phyloP scores from a whole-genome alignment of 1,140 invertebrate species.

The Stratiolaelaps scimitus region DNA sequence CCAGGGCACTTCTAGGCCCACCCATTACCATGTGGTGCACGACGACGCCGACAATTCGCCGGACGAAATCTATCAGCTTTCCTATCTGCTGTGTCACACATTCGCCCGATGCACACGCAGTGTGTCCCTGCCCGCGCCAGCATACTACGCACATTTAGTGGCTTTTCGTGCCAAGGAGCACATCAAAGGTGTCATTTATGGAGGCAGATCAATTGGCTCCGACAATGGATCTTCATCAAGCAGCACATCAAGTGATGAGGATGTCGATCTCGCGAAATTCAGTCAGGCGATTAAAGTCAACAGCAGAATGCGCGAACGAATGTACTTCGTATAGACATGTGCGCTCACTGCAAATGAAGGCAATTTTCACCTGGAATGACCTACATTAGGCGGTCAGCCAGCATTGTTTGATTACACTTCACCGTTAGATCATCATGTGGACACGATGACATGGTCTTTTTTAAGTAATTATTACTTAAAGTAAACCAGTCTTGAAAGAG shows the following conservation, averaged over 20 bases:
- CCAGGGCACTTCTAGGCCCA: conserved; percentile 71
- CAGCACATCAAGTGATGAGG: not conserved
- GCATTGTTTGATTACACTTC: no score
- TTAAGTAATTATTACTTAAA: no score
- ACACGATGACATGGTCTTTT: no score
- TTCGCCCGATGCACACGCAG: conserved; percentile 70
- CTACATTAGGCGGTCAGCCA: no score
- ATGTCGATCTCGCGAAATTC: conserved; percentile 3
- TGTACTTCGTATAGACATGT: conserved; percentile 7
- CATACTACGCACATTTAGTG: conserved; percentile 86
- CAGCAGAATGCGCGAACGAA: not conserved
- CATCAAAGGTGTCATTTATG: not conserved
- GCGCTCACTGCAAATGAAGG: no score
- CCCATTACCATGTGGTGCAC: conserved; percentile 70
- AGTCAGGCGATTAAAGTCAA: not conserved
- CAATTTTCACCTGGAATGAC: no score
- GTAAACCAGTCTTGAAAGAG: no score
- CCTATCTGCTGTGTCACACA: conserved; percentile 74
- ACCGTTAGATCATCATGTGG: no score
- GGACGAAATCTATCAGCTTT: conserved; percentile 65
- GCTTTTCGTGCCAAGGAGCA: conserved; percentile 52
- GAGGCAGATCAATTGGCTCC: no score
- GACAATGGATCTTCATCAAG: no score
- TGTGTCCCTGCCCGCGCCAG: conserved; percentile 82
- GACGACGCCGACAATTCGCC: conserved; percentile 61